phyloP scores from a whole-genome alignment of 2,888 invertebrate species.

The Micoletzkya japonica region DNA sequence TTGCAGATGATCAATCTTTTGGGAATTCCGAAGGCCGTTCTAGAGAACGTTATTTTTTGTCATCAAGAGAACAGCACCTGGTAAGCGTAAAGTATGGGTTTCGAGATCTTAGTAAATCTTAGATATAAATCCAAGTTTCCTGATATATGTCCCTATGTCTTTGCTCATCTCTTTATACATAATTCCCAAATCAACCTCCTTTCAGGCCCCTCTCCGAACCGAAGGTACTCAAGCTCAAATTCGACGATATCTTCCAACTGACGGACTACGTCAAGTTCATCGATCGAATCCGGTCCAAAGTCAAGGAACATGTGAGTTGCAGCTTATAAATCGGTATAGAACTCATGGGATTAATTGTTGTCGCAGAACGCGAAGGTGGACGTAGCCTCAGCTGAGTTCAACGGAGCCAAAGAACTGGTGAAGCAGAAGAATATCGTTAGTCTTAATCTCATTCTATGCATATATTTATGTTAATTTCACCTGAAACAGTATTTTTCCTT shows the following conservation, averaged over 20 bases:
- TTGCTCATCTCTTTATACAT: too few species aligned
- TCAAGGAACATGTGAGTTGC: constrained; percentile 39
- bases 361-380: not conserved
- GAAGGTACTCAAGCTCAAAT: constrained; percentile 87
- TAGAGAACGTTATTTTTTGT: constrained; percentile 95
- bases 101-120: not conserved
- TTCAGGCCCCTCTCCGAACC: constrained; percentile 85
- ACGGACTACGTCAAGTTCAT: constrained; percentile 80
- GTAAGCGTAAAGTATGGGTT: constrained; percentile 61
- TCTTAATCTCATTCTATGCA: too few species aligned
- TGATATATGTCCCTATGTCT: too few species aligned
- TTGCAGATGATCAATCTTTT: constrained; percentile 69
- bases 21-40: constrained; percentile 89
- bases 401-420: too few species aligned
- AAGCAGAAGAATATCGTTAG: too few species aligned
- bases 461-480: too few species aligned
- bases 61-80: constrained; percentile 97
- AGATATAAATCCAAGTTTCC: too few species aligned
- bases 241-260: constrained; percentile 96
- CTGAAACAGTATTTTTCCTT: too few species aligned
- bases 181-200: too few species aligned
- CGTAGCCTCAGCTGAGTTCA: not conserved
- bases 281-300: constrained; percentile 73
- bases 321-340: not conserved
- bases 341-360: not conserved